phyloP scores from a whole-genome alignment of 2,113 vertebrate genomes.

The Pseudorhombus dupliciocellatus region DNA sequence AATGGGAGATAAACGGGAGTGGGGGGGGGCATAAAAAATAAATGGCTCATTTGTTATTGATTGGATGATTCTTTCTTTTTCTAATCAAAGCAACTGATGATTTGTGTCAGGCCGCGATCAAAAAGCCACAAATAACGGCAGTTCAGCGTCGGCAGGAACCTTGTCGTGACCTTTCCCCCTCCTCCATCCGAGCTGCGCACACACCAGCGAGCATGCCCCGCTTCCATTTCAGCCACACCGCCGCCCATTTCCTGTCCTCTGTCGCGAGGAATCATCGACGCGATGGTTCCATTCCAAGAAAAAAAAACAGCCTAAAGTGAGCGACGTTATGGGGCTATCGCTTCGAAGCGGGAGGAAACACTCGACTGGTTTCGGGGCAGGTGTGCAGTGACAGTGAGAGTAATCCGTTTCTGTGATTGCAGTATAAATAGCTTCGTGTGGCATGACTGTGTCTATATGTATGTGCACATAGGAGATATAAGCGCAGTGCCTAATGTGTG shows the following conservation, averaged over 20 bases:
- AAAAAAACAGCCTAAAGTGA: conserved; percentile 33
- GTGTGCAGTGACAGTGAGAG: conserved; percentile 12
- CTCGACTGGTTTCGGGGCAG: conserved; percentile 37
- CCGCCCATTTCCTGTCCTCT: conserved; percentile 6
- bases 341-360: conserved; percentile 16
- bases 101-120: neutral
- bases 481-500: neutral
- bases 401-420: conserved; percentile 52
- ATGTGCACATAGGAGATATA: neutral
- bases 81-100: conserved; percentile 20
- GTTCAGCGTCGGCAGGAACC: conserved; percentile 16
- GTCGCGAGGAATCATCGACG: conserved; percentile 35
- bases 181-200: conserved; percentile 18
- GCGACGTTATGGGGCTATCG: conserved; percentile 32
- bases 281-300: conserved; percentile 24
- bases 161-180: conserved; percentile 30
- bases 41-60: conserved; percentile 15
- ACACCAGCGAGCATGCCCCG: neutral
- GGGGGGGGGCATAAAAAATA: conserved; percentile 12
- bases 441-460: neutral
- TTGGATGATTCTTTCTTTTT: conserved; percentile 7
- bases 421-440: conserved; percentile 32
- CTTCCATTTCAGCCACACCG: conserved; percentile 23
- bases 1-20: conserved; percentile 38
- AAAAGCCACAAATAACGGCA: conserved; percentile 20